Percentiles rank a stretch among this genome's conserved stretches.
phyloP scores from a whole-genome alignment of 2,113 vertebrate genomes.

The Hypomesus transpacificus region DNA sequence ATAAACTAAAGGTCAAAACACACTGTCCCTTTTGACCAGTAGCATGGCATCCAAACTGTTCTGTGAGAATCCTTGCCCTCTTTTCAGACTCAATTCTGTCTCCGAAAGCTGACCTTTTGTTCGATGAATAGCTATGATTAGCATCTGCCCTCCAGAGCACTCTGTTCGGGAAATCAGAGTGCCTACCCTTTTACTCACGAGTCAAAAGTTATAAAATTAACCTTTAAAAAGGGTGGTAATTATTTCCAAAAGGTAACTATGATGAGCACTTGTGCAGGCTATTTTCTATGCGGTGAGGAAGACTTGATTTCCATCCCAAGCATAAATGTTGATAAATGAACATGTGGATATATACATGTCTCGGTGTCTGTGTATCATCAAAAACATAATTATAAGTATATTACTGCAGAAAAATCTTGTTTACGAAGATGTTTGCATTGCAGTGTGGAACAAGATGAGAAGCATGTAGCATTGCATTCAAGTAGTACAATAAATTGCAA shows the following conservation, averaged over 20 bases:
- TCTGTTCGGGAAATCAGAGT: neutral
- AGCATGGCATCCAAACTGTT: neutral
- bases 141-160: neutral
- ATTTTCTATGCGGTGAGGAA: neutral
- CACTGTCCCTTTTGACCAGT: neutral
- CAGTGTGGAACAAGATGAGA: too few species aligned
- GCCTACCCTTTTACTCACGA: neutral
- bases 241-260: neutral
- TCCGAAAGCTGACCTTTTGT: neutral
- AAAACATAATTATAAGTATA: too few species aligned
- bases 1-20: neutral
- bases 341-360: neutral
- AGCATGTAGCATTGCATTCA: too few species aligned
- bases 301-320: neutral
- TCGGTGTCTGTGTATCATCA: too few species aligned
- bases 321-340: neutral
- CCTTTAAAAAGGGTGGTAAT: neutral
- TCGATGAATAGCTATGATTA: neutral
- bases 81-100: neutral
- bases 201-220: slow-evolving; percentile 2
- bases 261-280: neutral
- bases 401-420: too few species aligned
- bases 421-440: too few species aligned
- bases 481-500: too few species aligned
- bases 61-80: neutral